A percentile compares a stretch with the other conserved stretches of the same genome.
Conservation (phyloP, 2,113 vertebrate genomes). For the Arvicanthis niloticus region DNA sequence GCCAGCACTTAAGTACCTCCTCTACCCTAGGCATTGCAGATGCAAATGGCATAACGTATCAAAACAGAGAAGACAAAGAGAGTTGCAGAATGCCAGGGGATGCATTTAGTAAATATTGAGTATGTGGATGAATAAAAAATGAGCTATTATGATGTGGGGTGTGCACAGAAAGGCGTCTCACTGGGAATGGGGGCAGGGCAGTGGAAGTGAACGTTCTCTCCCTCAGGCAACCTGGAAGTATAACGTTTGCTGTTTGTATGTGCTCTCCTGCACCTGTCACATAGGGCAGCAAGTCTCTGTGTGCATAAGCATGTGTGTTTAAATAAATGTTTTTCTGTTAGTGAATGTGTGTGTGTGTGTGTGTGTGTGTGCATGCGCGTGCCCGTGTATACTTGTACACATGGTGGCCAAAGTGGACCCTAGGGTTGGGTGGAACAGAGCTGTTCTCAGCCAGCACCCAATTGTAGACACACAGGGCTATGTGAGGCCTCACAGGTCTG, state of each 20-base stretch:
- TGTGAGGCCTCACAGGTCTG: background rate
- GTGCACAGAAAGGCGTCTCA: background rate
- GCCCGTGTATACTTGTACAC: background rate
- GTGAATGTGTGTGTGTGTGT: background rate
- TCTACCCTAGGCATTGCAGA: background rate
- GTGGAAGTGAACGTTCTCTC: background rate
- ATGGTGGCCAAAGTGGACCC: background rate
- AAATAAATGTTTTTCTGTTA: background rate
- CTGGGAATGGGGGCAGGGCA: background rate
- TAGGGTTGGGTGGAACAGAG: background rate
- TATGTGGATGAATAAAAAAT: background rate
- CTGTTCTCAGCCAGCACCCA: background rate
- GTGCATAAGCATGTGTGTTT: background rate
- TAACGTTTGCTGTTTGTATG: background rate
- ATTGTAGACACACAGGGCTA: background rate
- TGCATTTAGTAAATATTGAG: background rate
- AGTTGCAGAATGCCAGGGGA: background rate
- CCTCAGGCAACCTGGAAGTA: background rate
- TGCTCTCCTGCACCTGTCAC: background rate
- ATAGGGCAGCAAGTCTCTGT: background rate
- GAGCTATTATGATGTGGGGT: background rate
- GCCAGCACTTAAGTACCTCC: background rate
- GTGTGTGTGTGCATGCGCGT: accelerated
- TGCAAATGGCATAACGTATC: background rate
- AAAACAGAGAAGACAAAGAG: background rate